Evolutionary conservation across 37 sponge, comb jelly and placozoan species (phyloP).

Genomic region (Hexactinellida sp.): DNA sequence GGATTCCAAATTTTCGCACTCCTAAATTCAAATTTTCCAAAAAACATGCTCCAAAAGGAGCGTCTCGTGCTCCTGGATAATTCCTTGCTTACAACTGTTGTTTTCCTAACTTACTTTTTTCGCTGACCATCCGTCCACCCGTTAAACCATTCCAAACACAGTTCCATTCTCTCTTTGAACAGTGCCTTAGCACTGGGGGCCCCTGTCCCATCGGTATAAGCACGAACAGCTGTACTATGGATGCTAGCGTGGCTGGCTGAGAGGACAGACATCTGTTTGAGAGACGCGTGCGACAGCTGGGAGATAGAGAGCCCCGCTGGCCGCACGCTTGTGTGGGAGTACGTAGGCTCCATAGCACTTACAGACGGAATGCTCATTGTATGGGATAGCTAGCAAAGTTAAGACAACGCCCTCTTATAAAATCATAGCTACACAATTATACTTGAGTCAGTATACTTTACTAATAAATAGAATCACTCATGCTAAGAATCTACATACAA

Average conservation of each 20-base stretch:
- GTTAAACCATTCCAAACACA: constrained; percentile 8
- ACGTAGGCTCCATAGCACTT: not conserved
- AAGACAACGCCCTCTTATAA: no score
- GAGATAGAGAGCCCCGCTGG: not conserved
- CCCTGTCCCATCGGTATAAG: not conserved
- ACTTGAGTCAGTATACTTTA: no score
- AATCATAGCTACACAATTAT: no score
- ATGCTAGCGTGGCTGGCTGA: not conserved
- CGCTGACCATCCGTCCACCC: not conserved
- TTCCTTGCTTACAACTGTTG: no score
- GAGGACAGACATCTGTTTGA: not conserved
- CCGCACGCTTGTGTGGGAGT: not conserved
- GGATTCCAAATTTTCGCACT: no score
- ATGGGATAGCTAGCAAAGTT: no score
- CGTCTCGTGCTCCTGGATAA: no score
- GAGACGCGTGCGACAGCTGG: not conserved
- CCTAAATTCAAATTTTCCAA: no score
- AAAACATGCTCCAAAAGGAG: no score
- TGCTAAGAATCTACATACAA: no score
- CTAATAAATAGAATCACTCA: no score
- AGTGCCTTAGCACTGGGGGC: not conserved
- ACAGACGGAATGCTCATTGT: not conserved
- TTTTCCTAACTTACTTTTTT: constrained; percentile 15
- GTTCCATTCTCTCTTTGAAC: constrained; percentile 2
- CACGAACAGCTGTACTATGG: not conserved